These are phyloP conservation scores for Rhabdomys pumilio DNA, from an alignment of 2,797 vertebrate species.

Conservation along the genomic window DNA sequence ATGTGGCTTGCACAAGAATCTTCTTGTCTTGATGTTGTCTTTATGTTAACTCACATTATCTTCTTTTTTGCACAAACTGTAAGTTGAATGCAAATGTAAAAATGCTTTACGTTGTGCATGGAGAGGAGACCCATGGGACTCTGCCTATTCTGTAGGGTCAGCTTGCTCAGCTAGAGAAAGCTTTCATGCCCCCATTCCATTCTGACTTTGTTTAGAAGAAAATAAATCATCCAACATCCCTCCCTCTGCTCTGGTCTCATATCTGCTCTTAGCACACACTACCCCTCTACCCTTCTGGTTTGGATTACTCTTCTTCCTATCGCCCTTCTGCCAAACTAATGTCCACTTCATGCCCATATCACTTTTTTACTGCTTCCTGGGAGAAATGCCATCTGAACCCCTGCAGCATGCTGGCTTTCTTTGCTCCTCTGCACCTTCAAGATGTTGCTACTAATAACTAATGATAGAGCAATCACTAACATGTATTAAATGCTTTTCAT, in stretches of 20 bases:
- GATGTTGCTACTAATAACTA: not conserved
- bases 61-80: not conserved
- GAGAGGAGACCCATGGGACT: not conserved
- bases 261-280: not conserved
- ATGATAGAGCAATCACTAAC: not conserved
- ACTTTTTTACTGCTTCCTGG: not conserved
- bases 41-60: not conserved
- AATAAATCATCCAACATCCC: not conserved
- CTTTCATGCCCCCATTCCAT: not conserved
- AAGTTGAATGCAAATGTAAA: slow-evolving; percentile 1
- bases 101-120: not conserved
- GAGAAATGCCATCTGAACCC: not conserved
- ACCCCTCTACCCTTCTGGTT: not conserved
- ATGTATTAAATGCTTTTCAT: not conserved
- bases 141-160: not conserved
- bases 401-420: not conserved
- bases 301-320: not conserved
- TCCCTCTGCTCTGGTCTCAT: not conserved
- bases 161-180: not conserved
- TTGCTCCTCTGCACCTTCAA: not conserved
- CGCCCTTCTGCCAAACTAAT: not conserved
- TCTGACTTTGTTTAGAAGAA: not conserved
- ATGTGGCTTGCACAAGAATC: not conserved
- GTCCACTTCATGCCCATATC: not conserved
- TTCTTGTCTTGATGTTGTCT: not conserved